phyloP scores from a whole-genome alignment of 2,797 vertebrate genomes.

The Naso thynnoides region DNA sequence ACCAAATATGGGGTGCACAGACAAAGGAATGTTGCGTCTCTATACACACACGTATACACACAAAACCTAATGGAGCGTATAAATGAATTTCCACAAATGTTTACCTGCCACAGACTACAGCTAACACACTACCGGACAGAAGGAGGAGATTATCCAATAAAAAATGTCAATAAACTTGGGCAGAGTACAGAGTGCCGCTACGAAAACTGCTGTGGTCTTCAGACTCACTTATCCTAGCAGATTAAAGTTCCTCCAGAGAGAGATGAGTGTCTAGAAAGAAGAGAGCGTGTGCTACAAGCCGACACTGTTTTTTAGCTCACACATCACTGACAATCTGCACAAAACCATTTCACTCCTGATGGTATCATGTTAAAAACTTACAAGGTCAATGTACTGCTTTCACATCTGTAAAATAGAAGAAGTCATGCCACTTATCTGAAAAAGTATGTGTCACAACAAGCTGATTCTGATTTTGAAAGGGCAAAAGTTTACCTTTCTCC shows the following conservation, averaged over 20 bases:
- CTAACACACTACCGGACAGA: constrained; percentile 3
- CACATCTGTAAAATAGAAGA: background rate
- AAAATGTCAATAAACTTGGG: constrained; percentile 10
- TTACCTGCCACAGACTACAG: background rate
- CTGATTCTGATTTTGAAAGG: constrained; percentile 4
- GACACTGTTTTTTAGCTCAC: background rate
- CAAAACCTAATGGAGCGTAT: constrained; percentile 26
- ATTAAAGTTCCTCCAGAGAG: background rate
- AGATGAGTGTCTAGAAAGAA: background rate
- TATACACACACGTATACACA: constrained; percentile 12
- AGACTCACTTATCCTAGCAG: constrained; percentile 2
- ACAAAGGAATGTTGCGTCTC: constrained; percentile 42
- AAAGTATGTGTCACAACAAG: background rate
- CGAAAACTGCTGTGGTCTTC: background rate
- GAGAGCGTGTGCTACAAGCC: background rate
- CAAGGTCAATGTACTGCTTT: background rate
- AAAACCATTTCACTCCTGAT: background rate
- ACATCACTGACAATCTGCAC: constrained; percentile 11
- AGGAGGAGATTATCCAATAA: background rate
- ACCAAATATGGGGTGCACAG: constrained; percentile 47
- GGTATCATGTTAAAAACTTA: background rate
- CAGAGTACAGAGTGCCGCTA: background rate
- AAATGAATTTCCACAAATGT: background rate
- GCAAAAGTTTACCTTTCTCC: constrained; percentile 12
- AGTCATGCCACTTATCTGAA: background rate